These are phyloP conservation scores for Ctena decussata DNA, from an alignment of 2,888 invertebrate genomes.

Conservation along the genomic window DNA sequence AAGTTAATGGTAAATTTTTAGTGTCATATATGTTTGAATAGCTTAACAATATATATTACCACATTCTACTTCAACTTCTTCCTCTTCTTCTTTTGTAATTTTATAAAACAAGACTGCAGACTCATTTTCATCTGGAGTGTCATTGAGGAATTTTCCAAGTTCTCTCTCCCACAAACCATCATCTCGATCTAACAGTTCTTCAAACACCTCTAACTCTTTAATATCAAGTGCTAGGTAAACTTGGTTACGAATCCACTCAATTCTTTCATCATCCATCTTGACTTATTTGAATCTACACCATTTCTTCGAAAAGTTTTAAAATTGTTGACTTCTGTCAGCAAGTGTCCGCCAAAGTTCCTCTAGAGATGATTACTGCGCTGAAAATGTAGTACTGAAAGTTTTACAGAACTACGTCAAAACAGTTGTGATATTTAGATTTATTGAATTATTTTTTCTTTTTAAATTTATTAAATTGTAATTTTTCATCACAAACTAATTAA, in stretches of 20 bases:
- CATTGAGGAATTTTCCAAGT: conserved; percentile 86
- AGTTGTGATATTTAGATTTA: no score
- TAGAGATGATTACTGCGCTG: no score
- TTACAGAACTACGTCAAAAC: no score
- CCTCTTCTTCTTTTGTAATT: conserved; percentile 85
- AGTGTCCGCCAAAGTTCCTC: neutral
- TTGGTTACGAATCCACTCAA: conserved; percentile 86
- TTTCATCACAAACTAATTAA: no score
- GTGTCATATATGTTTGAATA: no score
- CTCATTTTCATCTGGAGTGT: conserved; percentile 85
- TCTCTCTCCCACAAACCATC: conserved; percentile 85
- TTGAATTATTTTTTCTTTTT: no score
- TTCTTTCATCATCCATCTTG: conserved; percentile 86
- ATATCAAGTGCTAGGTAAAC: conserved; percentile 84
- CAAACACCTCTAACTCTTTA: conserved; percentile 83
- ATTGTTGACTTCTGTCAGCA: neutral
- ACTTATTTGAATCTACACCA: neutral
- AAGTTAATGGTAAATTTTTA: no score
- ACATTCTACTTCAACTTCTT: conserved; percentile 87
- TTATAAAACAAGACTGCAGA: conserved; percentile 86
- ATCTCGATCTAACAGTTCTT: conserved; percentile 86
- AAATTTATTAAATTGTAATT: no score
- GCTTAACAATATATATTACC: no score
- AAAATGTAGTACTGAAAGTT: no score
- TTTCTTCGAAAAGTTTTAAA: neutral